Conservation (phyloP, 2,113 vertebrate genomes). For the Phylloscopus whistleri region DNA sequence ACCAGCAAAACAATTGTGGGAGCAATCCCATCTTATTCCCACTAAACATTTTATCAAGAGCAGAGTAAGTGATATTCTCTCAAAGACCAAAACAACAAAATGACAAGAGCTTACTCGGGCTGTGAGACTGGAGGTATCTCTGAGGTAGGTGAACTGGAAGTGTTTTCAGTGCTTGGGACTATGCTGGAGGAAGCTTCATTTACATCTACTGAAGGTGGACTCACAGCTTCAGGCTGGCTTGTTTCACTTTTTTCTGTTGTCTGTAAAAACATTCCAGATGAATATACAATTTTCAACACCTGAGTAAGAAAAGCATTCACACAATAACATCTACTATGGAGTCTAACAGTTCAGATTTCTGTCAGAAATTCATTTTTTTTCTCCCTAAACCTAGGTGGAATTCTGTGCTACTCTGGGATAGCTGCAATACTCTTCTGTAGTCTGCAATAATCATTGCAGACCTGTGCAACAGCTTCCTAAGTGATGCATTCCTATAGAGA, state of each 20-base stretch:
- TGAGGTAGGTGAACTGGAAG: conserved; percentile 89
- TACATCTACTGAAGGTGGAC: conserved; percentile 50
- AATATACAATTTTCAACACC: not conserved
- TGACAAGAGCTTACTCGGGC: conserved; percentile 76
- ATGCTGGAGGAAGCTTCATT: conserved; percentile 66
- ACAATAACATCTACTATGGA: not conserved
- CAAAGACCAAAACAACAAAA: not conserved
- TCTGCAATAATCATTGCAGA: not conserved
- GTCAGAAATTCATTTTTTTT: not conserved
- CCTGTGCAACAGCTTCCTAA: not conserved
- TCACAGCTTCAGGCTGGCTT: conserved; percentile 51
- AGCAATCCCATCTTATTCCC: not conserved
- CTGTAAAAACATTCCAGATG: conserved; percentile 51
- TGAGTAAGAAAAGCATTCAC: not conserved
- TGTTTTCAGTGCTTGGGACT: conserved; percentile 74
- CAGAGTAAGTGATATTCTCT: not conserved
- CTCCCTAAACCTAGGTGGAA: not conserved
- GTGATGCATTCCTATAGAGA: not conserved
- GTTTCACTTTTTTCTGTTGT: conserved; percentile 45
- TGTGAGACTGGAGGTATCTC: conserved; percentile 73
- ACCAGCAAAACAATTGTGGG: not conserved
- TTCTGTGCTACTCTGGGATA: not conserved
- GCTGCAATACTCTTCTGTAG: not conserved
- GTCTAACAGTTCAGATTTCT: not conserved
- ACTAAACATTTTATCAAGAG: not conserved